phyloP scores from a whole-genome alignment of 2,888 invertebrate genomes.

The Drosophila conformis region DNA sequence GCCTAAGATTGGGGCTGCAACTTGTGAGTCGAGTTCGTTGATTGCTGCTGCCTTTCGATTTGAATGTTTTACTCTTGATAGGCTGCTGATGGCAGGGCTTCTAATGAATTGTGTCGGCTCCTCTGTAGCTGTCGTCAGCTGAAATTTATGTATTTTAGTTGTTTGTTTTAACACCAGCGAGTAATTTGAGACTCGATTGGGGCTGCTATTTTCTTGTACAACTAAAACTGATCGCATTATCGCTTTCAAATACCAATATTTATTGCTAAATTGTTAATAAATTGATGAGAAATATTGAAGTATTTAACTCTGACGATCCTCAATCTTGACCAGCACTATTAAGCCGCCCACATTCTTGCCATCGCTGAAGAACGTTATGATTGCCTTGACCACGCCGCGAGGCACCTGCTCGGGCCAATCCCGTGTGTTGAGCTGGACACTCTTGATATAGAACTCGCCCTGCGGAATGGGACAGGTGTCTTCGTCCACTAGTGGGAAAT shows the following conservation, averaged over 20 bases:
- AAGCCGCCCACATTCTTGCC: slow-evolving; percentile 71
- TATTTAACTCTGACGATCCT: slow-evolving; percentile 55
- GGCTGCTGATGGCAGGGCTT: slow-evolving; percentile 57
- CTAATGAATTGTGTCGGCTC: slow-evolving; percentile 56
- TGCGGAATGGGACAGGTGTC: slow-evolving; percentile 75
- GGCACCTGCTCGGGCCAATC: slow-evolving; percentile 80
- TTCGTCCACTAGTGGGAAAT: slow-evolving; percentile 74
- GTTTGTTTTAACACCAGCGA: slow-evolving; percentile 34
- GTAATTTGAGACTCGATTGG: slow-evolving; percentile 14
- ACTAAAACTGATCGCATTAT: neutral
- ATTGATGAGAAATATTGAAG: neutral
- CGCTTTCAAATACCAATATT: slow-evolving; percentile 60
- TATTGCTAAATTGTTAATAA: slow-evolving; percentile 29
- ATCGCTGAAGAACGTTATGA: slow-evolving; percentile 67
- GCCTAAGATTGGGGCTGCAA: slow-evolving; percentile 27
- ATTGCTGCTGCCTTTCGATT: neutral
- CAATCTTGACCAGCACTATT: slow-evolving; percentile 62
- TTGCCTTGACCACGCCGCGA: slow-evolving; percentile 73
- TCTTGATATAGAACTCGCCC: slow-evolving; percentile 72
- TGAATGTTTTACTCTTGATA: slow-evolving; percentile 36
- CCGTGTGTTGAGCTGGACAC: slow-evolving; percentile 66
- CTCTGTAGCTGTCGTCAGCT: slow-evolving; percentile 36
- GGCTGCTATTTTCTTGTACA: neutral
- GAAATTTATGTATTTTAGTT: slow-evolving; percentile 53
- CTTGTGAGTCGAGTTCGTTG: slow-evolving; percentile 21